Base-by-base conservation (phyloP, 2,888 invertebrate genomes). In the Euproctis similis region DNA sequence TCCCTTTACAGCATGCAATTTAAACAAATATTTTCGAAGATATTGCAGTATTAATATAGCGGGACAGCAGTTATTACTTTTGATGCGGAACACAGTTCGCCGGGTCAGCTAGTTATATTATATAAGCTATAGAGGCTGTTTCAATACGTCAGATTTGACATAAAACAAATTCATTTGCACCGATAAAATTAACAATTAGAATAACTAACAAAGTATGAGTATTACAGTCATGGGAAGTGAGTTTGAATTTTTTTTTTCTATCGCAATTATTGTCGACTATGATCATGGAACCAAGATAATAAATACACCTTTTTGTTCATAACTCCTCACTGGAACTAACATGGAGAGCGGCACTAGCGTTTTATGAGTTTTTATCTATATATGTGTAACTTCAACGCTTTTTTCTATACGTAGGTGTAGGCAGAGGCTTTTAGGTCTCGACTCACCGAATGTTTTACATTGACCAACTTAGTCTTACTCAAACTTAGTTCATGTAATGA, bases 141-240 rank as follows among this genome's bases (percentile, higher is more conserved):
- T n/a, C n/a, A n/a, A n/a, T 21, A 21, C 10, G 21, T 10, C 21
- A 30, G 16, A 12, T 20, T 11, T 30, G 24, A 34, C 21, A 18
- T 18, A 16, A 2, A 20, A 27, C 12, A 28, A 18, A 20, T 3
- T 25, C 26, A 31, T 34, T 43, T 37, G 24, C 29, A 28, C 28
- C 17, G 36, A 36, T 39, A 41, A 31, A 39, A 38, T 36, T 36
- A 26, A 32, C 39, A 33, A 42, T 47, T 39, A 40, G 34, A 46
- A 39, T 37, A 42, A 39, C 31, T 46, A 58, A 51, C 58, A 53
- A 63, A n/a, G n/a, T n/a, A n/a, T n/a, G n/a, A n/a, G 59, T 59
- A 62, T 56, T 58, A 52, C 54, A 70, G 82, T 82, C 82, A 81
- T 82, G 82, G 82, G 82, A 81, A 81, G 56, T 67, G 75, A 69